Evolutionary conservation across 1,140 invertebrate species (phyloP), one percentile per base, ranked within the genome.

Genomic region (Drosophila kurseongensis): DNA sequence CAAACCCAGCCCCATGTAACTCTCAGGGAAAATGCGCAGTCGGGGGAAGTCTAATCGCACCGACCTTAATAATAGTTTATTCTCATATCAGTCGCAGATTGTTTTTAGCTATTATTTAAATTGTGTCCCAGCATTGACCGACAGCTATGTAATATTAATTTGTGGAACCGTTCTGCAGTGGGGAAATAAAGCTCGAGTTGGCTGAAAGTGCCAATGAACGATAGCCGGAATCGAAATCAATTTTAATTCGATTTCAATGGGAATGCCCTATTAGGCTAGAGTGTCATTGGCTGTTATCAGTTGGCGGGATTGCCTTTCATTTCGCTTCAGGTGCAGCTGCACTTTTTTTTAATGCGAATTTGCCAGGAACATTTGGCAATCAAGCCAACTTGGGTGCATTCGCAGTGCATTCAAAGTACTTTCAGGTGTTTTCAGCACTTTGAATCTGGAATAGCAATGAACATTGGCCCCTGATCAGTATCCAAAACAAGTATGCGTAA

Each of bases 11-110:
- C 58, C 12, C 52, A 13, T 12, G 57, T 23, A 12, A 29, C 12
- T 14, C 6, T 27, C 60, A 4, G 29, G 8, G 16, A 50, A 66
- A 67, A 50, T 51, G 61, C 63, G 65, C 61, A 27, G 61, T 52
- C 18, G 29, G 47, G 65, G 51, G 29, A 36, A 29, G 29, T 44
- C 38, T 68, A 68, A 68, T 68, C 65, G 47, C 65, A 29, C 23
- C 47, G 65, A 68, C 65, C 65, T 68, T 68, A 68, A 54, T 68
- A 51, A 54, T 68, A 67, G 47, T 67, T 67, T 67, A 54, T 52
- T 52, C 44, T 23, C 47, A 51, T 44, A 68, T 68, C 61, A 68
- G 65, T 23, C 18, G 5, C 60, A 42, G n/a, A 41, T 35, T 42
- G 58, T 54, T 68, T 68, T 67, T 18, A 67, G 44, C 44, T 52